Conservation (phyloP, 30 jellyfish, hydroid and myxozoan species). For the Aurelia aurita region DNA sequence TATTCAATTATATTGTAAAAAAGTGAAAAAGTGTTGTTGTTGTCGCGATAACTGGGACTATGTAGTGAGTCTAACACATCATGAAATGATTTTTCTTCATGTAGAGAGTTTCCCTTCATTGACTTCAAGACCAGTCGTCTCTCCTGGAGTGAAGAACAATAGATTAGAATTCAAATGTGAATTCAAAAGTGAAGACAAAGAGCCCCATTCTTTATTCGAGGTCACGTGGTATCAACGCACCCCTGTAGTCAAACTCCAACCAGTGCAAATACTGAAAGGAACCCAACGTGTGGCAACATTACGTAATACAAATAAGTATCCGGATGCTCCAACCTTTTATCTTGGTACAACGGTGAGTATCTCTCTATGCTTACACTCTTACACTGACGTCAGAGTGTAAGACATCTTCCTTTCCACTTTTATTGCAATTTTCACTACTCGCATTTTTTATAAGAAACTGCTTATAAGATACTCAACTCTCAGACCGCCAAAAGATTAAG, state of each 20-base stretch:
- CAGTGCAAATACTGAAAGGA: slow-evolving; percentile 21
- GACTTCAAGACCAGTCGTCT: slow-evolving; percentile 45
- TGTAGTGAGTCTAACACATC: too few relatives aligned
- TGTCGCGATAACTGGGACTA: too few relatives aligned
- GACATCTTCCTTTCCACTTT: too few relatives aligned
- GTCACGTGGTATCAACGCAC: slow-evolving; percentile 72
- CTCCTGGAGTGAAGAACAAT: slow-evolving; percentile 70
- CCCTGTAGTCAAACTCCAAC: slow-evolving; percentile 18
- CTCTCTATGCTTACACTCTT: too few relatives aligned
- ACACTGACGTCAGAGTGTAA: too few relatives aligned
- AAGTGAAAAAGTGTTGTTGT: too few relatives aligned
- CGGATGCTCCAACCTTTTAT: slow-evolving; percentile 30
- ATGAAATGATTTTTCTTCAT: too few relatives aligned
- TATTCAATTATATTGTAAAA: too few relatives aligned
- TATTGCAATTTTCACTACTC: too few relatives aligned
- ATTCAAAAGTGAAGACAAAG: slow-evolving; percentile 61
- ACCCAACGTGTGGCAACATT: slow-evolving; percentile 50
- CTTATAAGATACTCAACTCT: too few relatives aligned
- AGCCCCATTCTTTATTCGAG: slow-evolving; percentile 31
- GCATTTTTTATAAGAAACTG: too few relatives aligned
- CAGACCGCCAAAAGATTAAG: too few relatives aligned
- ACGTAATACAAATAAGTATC: slow-evolving; percentile 40
- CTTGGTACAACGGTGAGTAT: slow-evolving; percentile 66
- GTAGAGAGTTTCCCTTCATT: slow-evolving; percentile 76
- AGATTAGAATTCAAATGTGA: slow-evolving; percentile 69